A percentile compares a stretch with the other conserved stretches of the same genome.
Evolutionary conservation across 1,140 invertebrate species (phyloP).

Genomic region (Trinorchestia longiramus): DNA sequence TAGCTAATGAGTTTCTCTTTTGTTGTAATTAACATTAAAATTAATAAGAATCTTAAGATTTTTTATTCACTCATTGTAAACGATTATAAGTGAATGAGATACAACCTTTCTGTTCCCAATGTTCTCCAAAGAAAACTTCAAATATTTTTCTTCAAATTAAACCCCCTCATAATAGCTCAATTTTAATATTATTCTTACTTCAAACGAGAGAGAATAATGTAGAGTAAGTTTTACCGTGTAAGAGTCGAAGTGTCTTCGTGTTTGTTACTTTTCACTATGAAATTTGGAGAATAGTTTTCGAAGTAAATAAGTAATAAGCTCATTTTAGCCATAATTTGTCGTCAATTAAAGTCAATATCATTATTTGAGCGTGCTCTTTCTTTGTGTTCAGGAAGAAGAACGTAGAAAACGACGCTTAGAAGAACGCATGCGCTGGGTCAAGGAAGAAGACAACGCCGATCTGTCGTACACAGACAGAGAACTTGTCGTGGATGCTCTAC

Average conservation of each 20-base stretch:
- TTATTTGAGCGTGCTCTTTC: not conserved
- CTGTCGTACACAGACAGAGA: conserved; percentile 60
- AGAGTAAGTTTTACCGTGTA: not conserved
- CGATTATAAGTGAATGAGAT: too few relatives aligned
- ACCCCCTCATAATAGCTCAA: too few relatives aligned
- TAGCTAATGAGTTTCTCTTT: not conserved
- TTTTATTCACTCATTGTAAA: too few relatives aligned
- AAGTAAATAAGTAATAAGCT: not conserved
- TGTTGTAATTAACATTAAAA: not conserved
- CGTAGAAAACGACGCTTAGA: conserved; percentile 53
- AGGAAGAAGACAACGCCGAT: conserved; percentile 60
- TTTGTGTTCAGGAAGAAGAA: conserved; percentile 60
- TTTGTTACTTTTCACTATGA: not conserved
- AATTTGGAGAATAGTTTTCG: not conserved
- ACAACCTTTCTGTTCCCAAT: too few relatives aligned
- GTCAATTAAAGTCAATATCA: not conserved
- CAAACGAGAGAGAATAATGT: not conserved
- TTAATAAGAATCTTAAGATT: too few relatives aligned
- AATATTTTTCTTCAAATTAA: too few relatives aligned
- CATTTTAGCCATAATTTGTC: not conserved
- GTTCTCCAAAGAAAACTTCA: too few relatives aligned
- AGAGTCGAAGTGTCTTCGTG: not conserved
- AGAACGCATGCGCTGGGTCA: conserved; percentile 29
- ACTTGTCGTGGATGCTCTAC: conserved; percentile 54
- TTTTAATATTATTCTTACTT: not conserved